Percentiles rank a stretch among this genome's conserved stretches.
These are phyloP conservation scores for human (Homo sapiens) DNA, from an alignment of 2,113 vertebrate species.

Conservation along the genomic window DNA sequence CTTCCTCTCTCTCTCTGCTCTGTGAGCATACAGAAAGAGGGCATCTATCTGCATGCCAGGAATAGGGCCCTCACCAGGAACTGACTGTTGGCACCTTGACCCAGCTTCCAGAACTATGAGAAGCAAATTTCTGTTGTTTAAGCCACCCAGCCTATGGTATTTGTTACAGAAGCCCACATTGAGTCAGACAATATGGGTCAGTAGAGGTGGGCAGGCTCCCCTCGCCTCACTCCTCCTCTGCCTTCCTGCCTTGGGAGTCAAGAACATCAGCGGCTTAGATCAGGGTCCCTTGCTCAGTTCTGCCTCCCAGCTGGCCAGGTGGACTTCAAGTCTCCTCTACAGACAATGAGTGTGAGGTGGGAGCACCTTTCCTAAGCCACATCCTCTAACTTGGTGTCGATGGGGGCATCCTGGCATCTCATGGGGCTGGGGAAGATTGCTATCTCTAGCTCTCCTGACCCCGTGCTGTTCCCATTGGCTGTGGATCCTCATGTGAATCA, in stretches of 20 bases:
- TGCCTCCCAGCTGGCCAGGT: accelerated
- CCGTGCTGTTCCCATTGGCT: background rate
- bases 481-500: accelerated
- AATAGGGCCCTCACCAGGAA: background rate
- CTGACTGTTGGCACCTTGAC: background rate
- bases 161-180: background rate
- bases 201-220: too few relatives aligned
- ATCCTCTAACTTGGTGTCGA: background rate
- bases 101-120: background rate
- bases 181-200: too few relatives aligned
- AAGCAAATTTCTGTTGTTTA: too few relatives aligned
- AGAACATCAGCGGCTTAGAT: accelerated
- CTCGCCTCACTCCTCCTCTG: background rate
- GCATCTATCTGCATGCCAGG: accelerated
- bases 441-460: background rate
- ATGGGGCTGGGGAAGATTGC: accelerated
- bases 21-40: background rate
- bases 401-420: background rate
- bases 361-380: background rate
- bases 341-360: too few relatives aligned
- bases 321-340: background rate
- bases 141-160: background rate
- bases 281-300: background rate
- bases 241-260: background rate
- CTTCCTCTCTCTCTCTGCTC: background rate